Conservation (phyloP, 2,888 invertebrate genomes). For the Abrostola triplasia region DNA sequence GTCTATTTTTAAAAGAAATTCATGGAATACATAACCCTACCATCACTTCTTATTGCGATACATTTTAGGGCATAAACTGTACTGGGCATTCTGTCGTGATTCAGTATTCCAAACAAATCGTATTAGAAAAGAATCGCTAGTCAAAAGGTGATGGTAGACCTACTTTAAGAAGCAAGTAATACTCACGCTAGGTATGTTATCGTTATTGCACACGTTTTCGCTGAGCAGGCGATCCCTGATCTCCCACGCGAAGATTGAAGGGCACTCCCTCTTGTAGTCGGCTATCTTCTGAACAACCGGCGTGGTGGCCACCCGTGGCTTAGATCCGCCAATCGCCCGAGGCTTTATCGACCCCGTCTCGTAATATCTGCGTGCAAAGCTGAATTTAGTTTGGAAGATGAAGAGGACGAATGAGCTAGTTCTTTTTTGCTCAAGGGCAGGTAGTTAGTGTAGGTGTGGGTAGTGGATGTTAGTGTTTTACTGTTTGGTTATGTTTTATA, state of each 20-base stretch:
- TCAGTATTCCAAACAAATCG: too few relatives aligned
- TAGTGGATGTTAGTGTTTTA: not conserved
- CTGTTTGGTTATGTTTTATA: not conserved
- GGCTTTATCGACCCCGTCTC: constrained; percentile 99
- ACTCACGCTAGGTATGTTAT: constrained; percentile 99
- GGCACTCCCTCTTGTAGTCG: constrained; percentile 98
- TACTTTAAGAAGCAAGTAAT: constrained; percentile 43
- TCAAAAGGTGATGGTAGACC: too few relatives aligned
- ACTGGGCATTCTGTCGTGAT: too few relatives aligned
- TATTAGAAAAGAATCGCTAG: too few relatives aligned
- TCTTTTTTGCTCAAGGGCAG: constrained; percentile 53
- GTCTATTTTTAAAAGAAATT: too few relatives aligned
- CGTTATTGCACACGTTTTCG: constrained; percentile 98
- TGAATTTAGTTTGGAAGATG: constrained; percentile 82
- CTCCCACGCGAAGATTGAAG: constrained; percentile 99
- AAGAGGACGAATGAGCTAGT: constrained; percentile 46
- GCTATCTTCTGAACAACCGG: constrained; percentile 98
- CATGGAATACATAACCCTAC: too few relatives aligned
- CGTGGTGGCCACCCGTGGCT: constrained; percentile 97
- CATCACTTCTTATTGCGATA: too few relatives aligned
- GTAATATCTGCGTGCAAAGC: constrained; percentile 94
- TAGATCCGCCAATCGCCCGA: constrained; percentile 98
- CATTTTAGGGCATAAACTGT: too few relatives aligned
- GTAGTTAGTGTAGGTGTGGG: not conserved
- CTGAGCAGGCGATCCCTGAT: constrained; percentile 97